These are phyloP conservation scores for Apostichopus japonicus DNA, from an alignment of 35 echinoderm and acorn worm species.

Conservation along the genomic window DNA sequence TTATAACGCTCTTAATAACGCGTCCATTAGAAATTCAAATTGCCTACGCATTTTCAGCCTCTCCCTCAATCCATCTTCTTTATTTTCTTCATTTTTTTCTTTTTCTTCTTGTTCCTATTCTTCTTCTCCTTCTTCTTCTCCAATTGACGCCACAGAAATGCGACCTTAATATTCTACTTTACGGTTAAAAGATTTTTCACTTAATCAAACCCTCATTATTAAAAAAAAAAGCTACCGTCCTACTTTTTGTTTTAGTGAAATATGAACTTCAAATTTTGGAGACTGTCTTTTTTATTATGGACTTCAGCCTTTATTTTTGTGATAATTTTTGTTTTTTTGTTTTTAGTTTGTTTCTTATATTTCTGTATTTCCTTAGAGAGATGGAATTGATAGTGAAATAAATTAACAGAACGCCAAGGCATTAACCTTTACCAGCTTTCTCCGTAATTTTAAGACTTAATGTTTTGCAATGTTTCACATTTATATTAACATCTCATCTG, in stretches of 20 bases:
- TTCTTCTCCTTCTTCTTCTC: not conserved
- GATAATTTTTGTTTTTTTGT: not conserved
- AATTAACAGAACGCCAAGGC: not conserved
- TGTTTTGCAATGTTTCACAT: too few species aligned
- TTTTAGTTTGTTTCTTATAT: not conserved
- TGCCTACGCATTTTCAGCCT: not conserved
- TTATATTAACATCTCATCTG: too few species aligned
- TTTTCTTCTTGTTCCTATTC: not conserved
- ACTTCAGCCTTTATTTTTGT: not conserved
- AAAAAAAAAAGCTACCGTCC: not conserved
- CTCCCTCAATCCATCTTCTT: not conserved
- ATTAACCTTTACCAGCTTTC: not conserved
- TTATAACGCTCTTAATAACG: not conserved
- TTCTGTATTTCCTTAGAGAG: not conserved
- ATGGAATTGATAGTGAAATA: not conserved
- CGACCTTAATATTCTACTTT: not conserved
- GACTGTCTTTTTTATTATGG: not conserved
- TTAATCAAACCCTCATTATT: not conserved
- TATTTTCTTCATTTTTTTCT: not conserved
- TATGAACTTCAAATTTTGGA: not conserved
- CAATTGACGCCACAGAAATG: not conserved
- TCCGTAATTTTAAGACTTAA: not conserved
- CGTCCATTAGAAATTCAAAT: not conserved
- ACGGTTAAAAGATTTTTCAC: conserved; percentile 1
- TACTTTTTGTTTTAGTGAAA: not conserved